Evolutionary conservation across 1,140 invertebrate genomes (phyloP).

Genomic region (Hestina assimilis): DNA sequence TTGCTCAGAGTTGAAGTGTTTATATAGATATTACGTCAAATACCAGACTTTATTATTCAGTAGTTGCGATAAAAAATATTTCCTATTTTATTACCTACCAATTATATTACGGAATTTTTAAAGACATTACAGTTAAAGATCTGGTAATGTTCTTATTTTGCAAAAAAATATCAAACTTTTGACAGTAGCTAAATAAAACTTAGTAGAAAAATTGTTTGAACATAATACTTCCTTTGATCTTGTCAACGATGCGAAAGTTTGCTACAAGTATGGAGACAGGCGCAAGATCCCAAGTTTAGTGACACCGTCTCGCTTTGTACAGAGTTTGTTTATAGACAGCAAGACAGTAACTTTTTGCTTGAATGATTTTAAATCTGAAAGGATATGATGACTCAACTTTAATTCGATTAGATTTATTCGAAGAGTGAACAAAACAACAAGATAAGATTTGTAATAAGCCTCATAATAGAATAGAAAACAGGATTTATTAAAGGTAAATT

Average conservation of each 20-base stretch:
- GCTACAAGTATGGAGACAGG: constrained; percentile 18
- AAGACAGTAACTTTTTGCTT: constrained; percentile 3
- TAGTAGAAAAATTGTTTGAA: neutral
- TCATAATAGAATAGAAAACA: no score
- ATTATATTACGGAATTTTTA: neutral
- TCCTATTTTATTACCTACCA: neutral
- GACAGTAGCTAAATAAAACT: neutral
- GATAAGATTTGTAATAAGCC: no score
- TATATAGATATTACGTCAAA: neutral
- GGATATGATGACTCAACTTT: neutral
- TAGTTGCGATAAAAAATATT: neutral
- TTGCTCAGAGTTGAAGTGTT: neutral
- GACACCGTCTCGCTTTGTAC: constrained; percentile 9
- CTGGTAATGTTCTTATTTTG: neutral
- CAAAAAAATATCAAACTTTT: no score
- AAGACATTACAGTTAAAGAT: neutral
- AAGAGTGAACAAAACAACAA: no score
- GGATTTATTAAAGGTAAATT: no score
- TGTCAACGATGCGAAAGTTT: constrained; percentile 10
- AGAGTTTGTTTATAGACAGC: constrained; percentile 13
- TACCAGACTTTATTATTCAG: neutral
- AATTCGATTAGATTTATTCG: no score
- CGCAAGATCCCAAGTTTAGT: constrained; percentile 14
- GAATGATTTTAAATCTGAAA: neutral
- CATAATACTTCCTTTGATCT: constrained; percentile 7